Evolutionary conservation across 2,888 invertebrate genomes (phyloP).

Genomic region (Protodeltote pygarga): DNA sequence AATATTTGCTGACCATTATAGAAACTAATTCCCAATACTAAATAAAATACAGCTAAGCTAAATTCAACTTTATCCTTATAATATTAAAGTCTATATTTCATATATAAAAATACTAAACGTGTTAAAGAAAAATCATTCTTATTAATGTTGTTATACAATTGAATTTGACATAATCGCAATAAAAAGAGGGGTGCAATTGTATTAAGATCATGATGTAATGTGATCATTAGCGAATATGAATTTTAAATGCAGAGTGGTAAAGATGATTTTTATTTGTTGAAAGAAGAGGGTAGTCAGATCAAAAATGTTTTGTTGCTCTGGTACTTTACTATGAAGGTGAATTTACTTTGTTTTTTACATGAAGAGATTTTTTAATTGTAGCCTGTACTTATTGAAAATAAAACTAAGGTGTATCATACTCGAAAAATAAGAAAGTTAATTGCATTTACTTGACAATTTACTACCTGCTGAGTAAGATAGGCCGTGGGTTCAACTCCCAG

Average conservation of each 20-base stretch:
- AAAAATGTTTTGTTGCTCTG: conserved; percentile 47
- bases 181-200: conserved; percentile 12
- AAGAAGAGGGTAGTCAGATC: conserved; percentile 20
- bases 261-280: conserved; percentile 7
- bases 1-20: conserved; percentile 49
- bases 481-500: no score
- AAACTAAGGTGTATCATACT: no score
- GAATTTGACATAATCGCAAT: conserved; percentile 10
- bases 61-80: background rate
- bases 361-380: no score
- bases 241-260: conserved; percentile 12
- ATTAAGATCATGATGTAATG: conserved; percentile 14
- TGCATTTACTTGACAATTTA: no score
- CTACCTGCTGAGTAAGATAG: no score
- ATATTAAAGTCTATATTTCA: background rate
- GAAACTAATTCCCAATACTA: conserved; percentile 30
- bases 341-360: no score
- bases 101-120: background rate
- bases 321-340: no score
- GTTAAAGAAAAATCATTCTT: conserved; percentile 20
- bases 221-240: conserved; percentile 27
- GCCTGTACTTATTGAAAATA: conserved; percentile 32
- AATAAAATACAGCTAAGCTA: background rate
- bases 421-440: no score
- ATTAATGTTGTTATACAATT: conserved; percentile 16